Evolutionary conservation across 1,140 invertebrate genomes (phyloP).

Genomic region (Eueides isabella): DNA sequence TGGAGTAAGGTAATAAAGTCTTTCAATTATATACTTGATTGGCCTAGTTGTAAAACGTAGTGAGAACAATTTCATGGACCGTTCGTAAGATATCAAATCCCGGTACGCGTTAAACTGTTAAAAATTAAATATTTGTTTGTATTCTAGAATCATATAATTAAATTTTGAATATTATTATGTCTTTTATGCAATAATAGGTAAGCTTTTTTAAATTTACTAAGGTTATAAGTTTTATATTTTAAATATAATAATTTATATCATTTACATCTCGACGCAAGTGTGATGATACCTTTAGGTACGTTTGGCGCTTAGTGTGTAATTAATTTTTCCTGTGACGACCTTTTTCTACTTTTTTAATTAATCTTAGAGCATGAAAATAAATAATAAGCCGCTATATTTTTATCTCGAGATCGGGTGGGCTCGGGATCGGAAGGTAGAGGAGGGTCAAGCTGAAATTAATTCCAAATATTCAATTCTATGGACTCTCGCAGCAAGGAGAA

Average conservation of each 20-base stretch:
- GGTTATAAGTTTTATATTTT: neutral
- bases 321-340: conserved; percentile 56
- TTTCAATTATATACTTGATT: conserved; percentile 46
- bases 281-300: conserved; percentile 41
- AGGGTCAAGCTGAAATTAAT: too few relatives aligned
- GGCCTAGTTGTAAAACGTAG: conserved; percentile 51
- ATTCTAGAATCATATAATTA: conserved; percentile 36
- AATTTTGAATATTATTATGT: conserved; percentile 11
- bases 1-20: conserved; percentile 52
- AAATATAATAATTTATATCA: neutral
- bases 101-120: neutral
- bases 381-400: too few relatives aligned
- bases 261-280: neutral
- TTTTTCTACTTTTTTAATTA: conserved; percentile 63
- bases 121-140: conserved; percentile 4
- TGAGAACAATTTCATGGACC: conserved; percentile 32
- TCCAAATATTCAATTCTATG: too few relatives aligned
- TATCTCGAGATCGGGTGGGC: too few relatives aligned
- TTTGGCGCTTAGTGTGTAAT: conserved; percentile 49
- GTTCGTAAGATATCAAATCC: conserved; percentile 23
- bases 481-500: too few relatives aligned
- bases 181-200: neutral
- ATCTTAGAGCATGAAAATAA: conserved; percentile 55
- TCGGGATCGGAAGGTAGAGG: too few relatives aligned
- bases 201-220: neutral